Conservation (phyloP, 2,113 vertebrate species). For the Phalacrocorax pelagicus region DNA sequence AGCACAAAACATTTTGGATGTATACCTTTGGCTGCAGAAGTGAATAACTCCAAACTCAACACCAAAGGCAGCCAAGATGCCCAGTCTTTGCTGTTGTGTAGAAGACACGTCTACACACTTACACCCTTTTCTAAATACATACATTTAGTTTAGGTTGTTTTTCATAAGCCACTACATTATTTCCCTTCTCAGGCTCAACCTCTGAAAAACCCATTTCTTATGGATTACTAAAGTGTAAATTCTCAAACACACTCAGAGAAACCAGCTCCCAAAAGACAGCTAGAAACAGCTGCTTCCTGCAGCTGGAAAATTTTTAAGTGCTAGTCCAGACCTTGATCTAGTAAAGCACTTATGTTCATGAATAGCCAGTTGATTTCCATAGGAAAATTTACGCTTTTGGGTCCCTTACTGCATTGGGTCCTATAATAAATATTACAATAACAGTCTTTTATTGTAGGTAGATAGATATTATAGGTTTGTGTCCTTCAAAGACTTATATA, state of each 20-base stretch:
- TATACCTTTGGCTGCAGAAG: slow-evolving; percentile 41
- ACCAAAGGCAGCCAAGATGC: slow-evolving; percentile 4
- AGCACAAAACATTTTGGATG: not conserved
- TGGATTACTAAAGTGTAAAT: not conserved
- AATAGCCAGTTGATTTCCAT: not conserved
- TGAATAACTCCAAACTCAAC: slow-evolving; percentile 34
- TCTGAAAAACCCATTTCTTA: not conserved
- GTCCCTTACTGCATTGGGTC: not conserved
- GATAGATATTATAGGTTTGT: not conserved
- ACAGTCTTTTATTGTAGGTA: not conserved
- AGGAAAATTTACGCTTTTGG: not conserved
- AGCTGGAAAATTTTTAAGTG: not conserved
- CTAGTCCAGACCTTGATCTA: not conserved
- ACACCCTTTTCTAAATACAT: slow-evolving; percentile 3
- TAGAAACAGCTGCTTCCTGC: not conserved
- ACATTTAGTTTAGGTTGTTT: not conserved
- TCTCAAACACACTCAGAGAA: not conserved
- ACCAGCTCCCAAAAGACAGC: not conserved
- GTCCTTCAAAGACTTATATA: not conserved
- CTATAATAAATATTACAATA: not conserved
- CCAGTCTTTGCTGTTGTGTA: not conserved
- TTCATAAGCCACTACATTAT: not conserved
- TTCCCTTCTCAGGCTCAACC: not conserved
- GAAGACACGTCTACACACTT: slow-evolving; percentile 2
- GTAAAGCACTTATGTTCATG: not conserved